A percentile compares a stretch with the other conserved stretches of the same genome.
phyloP scores from a whole-genome alignment of 2,113 vertebrate species.

The Cyanoderma ruficeps region DNA sequence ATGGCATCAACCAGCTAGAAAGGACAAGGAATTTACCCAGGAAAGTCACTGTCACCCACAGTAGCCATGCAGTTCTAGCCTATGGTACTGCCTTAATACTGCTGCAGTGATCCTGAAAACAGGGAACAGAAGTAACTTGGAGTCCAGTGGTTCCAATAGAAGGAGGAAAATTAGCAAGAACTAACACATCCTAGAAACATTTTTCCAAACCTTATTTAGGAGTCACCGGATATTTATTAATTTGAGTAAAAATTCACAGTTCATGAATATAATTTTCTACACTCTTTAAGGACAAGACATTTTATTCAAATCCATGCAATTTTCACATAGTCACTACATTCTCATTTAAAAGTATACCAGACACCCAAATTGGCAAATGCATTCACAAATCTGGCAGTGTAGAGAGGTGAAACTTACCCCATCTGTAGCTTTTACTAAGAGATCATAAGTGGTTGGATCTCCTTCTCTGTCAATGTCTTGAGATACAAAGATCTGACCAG shows the following conservation, averaged over 20 bases:
- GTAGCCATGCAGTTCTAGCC: background rate
- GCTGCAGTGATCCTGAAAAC: background rate
- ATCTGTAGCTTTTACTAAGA: slow-evolving; percentile 89
- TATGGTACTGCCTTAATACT: background rate
- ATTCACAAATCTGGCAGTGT: background rate
- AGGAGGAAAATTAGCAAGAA: background rate
- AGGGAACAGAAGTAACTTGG: background rate
- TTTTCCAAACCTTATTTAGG: background rate
- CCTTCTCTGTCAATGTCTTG: slow-evolving; percentile 88
- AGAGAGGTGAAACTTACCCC: slow-evolving; percentile 76
- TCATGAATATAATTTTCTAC: background rate
- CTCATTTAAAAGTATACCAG: background rate
- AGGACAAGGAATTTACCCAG: background rate
- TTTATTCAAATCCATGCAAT: background rate
- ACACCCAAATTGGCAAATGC: background rate
- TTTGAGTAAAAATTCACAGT: background rate
- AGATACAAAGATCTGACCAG: slow-evolving; percentile 84
- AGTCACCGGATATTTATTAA: background rate
- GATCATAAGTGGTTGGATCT: slow-evolving; percentile 79
- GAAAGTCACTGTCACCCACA: background rate
- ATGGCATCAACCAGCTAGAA: background rate
- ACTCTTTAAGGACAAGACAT: background rate
- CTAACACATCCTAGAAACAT: background rate
- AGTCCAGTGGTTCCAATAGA: background rate
- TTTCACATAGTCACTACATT: background rate